Conservation (phyloP, 2,797 vertebrate species). For the Myioborus melanocephalus region DNA sequence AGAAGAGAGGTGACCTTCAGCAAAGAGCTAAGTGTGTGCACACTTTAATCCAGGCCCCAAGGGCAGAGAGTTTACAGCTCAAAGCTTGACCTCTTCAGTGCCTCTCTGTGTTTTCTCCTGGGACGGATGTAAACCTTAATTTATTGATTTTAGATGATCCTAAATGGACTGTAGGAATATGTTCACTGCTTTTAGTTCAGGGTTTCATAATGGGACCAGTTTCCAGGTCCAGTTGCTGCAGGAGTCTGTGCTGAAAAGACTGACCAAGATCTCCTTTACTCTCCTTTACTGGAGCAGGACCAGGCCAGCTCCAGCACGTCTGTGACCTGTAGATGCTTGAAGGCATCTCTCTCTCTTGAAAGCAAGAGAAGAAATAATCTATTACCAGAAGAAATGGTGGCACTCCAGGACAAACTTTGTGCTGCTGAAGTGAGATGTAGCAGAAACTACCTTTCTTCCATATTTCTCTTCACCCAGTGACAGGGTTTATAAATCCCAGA, state of each 20-base stretch:
- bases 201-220: not conserved
- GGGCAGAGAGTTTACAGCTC: not conserved
- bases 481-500: not conserved
- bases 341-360: rapidly evolving
- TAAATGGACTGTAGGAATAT: not conserved
- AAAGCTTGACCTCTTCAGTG: not conserved
- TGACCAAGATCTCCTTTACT: not conserved
- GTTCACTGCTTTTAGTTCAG: not conserved
- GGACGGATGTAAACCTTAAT: not conserved
- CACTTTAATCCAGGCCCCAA: not conserved
- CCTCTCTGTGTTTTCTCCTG: not conserved
- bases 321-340: not conserved
- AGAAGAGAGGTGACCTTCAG: not conserved
- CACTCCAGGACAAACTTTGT: not conserved
- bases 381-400: not conserved
- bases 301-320: not conserved
- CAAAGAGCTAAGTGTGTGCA: not conserved
- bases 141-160: not conserved
- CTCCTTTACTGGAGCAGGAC: not conserved
- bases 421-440: not conserved
- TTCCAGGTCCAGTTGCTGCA: not conserved
- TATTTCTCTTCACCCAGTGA: rapidly evolving
- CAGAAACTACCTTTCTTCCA: not conserved
- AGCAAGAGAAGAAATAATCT: not conserved
- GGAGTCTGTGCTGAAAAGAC: not conserved